Evolutionary conservation across 2,888 invertebrate species (phyloP), one percentile per base, ranked within the genome.

Genomic region (Pandemis heparana): DNA sequence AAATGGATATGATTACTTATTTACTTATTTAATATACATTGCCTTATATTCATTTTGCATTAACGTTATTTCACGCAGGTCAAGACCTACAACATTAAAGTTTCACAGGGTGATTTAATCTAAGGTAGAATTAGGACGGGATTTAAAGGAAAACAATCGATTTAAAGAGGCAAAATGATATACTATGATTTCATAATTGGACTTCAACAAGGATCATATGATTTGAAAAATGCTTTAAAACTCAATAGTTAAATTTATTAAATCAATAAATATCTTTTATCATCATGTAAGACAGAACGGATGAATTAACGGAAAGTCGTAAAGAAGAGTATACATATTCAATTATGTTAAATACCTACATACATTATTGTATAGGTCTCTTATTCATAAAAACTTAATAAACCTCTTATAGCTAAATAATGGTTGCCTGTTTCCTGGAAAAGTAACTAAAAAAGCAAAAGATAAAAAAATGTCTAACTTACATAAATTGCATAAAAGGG

Each of bases 61-160:
- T 81, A 75, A 79, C 81, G 79, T 79, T 79, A 78, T 82, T 75
- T 81, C 78, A 77, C 77, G 79, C 80, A 81, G 80, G 79, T 78
- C 78, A 80, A 79, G 83, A 83, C 82, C 82, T 81, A 85, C 81
- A 84, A 51, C 56, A 43, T 48, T 81, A 81, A 87, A 78, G 81
- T 87, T 86, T 88, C 91, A 94, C 94, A 94, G 94, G 94, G 94
- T 94, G 91, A 90, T 91, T 90, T 89, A 90, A 90, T 89, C 87
- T 94, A 93, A 92, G 93, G 86, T 94, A 94, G 92, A 86, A 83
- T 90, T 91, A 92, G 91, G 89, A 86, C 79, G 85, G 88, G 75
- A 77, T 74, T 76, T 78, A 78, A 80, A 77, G 75, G 78, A 78
- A 76, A 77, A 76, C 74, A 77, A 75, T 5, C 32, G 64, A 32